phyloP scores from a whole-genome alignment of 2,888 invertebrate species.

The Lasioglossum marginatum region DNA sequence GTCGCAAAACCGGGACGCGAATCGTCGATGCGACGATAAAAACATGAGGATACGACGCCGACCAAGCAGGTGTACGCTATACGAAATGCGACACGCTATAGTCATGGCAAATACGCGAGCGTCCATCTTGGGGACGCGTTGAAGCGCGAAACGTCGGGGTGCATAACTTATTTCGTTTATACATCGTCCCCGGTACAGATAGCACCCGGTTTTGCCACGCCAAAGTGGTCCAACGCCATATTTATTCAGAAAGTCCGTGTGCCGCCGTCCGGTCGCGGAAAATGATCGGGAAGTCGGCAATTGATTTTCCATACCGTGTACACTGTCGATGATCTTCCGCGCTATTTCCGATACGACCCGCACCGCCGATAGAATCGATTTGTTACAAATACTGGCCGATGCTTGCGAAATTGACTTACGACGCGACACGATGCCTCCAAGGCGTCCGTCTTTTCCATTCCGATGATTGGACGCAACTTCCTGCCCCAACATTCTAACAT shows the following conservation, averaged over 20 bases:
- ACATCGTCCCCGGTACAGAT: constrained; percentile 62
- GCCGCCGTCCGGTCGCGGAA: constrained; percentile 31
- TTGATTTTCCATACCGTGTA: constrained; percentile 72
- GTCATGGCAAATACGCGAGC: constrained; percentile 31
- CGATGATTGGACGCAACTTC: constrained; percentile 14
- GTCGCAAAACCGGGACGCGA: not conserved
- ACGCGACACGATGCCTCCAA: constrained; percentile 28
- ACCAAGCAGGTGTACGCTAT: not conserved
- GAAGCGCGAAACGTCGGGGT: constrained; percentile 69
- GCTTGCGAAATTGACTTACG: constrained; percentile 69
- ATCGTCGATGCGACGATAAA: constrained; percentile 31
- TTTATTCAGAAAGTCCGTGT: constrained; percentile 67
- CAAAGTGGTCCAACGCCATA: constrained; percentile 68
- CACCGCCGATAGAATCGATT: constrained; percentile 63
- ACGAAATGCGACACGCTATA: not conserved
- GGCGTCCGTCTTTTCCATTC: constrained; percentile 45
- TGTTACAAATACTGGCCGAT: constrained; percentile 62
- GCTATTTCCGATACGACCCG: constrained; percentile 61
- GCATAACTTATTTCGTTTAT: constrained; percentile 77
- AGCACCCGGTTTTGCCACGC: constrained; percentile 39
- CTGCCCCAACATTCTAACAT: not conserved
- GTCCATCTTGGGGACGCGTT: constrained; percentile 31
- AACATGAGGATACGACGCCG: constrained; percentile 7
- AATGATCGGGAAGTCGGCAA: constrained; percentile 54
- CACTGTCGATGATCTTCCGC: constrained; percentile 49